These are phyloP conservation scores for Cherax destructor DNA, from an alignment of 1,140 invertebrate species.

Conservation along the genomic window DNA sequence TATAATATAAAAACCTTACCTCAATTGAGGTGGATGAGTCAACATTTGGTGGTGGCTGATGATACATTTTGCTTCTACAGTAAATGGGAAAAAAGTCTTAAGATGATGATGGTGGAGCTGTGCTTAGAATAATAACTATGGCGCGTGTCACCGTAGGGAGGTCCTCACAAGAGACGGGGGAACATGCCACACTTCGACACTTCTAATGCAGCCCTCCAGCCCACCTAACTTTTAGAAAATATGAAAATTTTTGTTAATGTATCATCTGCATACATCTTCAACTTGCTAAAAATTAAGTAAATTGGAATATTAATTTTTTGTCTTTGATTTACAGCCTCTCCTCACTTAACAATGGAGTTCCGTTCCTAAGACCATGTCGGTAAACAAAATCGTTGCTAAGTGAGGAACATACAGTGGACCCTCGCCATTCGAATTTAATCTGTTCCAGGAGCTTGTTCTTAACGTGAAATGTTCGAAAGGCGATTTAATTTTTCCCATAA, in stretches of 20 bases:
- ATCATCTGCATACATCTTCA: neutral
- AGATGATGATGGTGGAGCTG: conserved; percentile 63
- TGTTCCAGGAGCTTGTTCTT: too few relatives aligned
- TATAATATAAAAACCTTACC: neutral
- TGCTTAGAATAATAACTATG: conserved; percentile 44
- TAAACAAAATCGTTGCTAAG: too few relatives aligned
- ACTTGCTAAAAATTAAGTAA: too few relatives aligned
- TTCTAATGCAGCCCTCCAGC: conserved; percentile 3
- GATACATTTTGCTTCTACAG: conserved; percentile 53
- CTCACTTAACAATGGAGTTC: too few relatives aligned
- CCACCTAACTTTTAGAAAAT: neutral
- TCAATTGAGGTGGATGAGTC: conserved; percentile 51
- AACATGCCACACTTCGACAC: conserved; percentile 57
- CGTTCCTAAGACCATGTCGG: too few relatives aligned
- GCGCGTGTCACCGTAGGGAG: conserved; percentile 68
- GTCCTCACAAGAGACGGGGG: conserved; percentile 69
- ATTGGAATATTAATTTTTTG: too few relatives aligned
- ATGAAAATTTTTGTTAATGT: neutral
- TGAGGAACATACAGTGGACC: too few relatives aligned
- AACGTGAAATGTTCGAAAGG: too few relatives aligned
- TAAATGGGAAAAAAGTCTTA: neutral
- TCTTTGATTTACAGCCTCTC: too few relatives aligned
- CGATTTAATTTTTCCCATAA: too few relatives aligned
- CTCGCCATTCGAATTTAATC: too few relatives aligned
- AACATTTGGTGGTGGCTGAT: conserved; percentile 62